phyloP scores from a whole-genome alignment of 92 coral and sea anemone genomes.

The Epizoanthus fatuus region DNA sequence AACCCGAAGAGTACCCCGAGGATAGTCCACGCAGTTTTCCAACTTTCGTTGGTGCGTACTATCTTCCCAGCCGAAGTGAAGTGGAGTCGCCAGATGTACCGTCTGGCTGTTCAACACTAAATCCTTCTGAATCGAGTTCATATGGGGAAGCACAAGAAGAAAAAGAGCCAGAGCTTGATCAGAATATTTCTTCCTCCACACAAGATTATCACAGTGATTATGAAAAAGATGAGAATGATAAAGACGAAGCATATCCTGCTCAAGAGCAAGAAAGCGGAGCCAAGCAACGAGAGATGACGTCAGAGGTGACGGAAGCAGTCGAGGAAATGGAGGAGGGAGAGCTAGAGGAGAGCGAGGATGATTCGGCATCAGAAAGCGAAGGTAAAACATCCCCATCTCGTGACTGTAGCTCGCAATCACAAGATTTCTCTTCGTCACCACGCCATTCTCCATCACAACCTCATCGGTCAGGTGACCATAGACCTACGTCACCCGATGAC shows the following conservation, averaged over 20 bases:
- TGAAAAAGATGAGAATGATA: background rate
- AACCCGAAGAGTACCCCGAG: slow-evolving; percentile 49
- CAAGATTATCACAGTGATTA: background rate
- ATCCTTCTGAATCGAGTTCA: slow-evolving; percentile 28
- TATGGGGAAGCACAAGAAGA: background rate
- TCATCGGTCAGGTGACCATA: slow-evolving; percentile 11
- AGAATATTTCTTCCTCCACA: slow-evolving; percentile 29
- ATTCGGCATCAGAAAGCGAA: slow-evolving; percentile 2
- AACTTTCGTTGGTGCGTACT: slow-evolving; percentile 77
- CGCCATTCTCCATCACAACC: background rate
- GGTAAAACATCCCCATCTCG: background rate
- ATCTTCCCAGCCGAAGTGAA: slow-evolving; percentile 60
- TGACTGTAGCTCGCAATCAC: background rate
- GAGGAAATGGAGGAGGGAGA: slow-evolving; percentile 45
- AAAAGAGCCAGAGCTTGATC: background rate
- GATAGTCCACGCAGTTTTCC: slow-evolving; percentile 54
- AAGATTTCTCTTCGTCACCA: background rate
- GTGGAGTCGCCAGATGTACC: slow-evolving; percentile 46
- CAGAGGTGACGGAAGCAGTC: slow-evolving; percentile 17
- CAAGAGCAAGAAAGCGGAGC: background rate
- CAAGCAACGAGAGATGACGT: background rate
- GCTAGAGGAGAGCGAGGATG: slow-evolving; percentile 32
- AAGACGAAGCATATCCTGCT: slow-evolving; percentile 22
- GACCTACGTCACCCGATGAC: background rate
- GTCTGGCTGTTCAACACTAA: slow-evolving; percentile 22